These are phyloP conservation scores for Eledone cirrhosa DNA, from an alignment of 2,888 invertebrate genomes.

Conservation along the genomic window DNA sequence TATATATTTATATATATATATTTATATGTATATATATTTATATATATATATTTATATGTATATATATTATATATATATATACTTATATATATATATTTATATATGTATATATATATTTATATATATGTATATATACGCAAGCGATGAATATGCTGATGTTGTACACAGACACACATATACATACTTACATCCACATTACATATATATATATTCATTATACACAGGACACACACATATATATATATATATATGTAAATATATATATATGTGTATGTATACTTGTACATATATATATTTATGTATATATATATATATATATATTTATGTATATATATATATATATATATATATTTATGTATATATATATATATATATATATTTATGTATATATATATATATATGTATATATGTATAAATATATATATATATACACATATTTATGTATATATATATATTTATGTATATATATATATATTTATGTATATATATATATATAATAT, in stretches of 20 bases:
- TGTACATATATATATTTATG: no score
- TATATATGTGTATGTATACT: no score
- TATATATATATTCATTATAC: no score
- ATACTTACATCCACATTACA: no score
- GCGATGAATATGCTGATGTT: no score
- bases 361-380: neutral
- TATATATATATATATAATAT: constrained; percentile 1
- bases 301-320: neutral
- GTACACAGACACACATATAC: no score
- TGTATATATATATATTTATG: constrained; percentile 12
- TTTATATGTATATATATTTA: neutral
- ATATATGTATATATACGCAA: neutral
- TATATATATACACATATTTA: neutral
- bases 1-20: neutral
- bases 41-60: no score
- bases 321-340: neutral
- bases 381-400: neutral
- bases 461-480: constrained; percentile 19
- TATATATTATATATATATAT: no score
- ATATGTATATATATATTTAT: neutral
- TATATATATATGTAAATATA: no score
- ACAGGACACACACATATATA: no score
- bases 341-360: neutral
- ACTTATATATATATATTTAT: neutral
- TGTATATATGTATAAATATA: neutral